Percentiles rank a stretch among this genome's conserved stretches.
Conservation (phyloP, 2,888 invertebrate genomes). For the Gastrophysa polygoni region DNA sequence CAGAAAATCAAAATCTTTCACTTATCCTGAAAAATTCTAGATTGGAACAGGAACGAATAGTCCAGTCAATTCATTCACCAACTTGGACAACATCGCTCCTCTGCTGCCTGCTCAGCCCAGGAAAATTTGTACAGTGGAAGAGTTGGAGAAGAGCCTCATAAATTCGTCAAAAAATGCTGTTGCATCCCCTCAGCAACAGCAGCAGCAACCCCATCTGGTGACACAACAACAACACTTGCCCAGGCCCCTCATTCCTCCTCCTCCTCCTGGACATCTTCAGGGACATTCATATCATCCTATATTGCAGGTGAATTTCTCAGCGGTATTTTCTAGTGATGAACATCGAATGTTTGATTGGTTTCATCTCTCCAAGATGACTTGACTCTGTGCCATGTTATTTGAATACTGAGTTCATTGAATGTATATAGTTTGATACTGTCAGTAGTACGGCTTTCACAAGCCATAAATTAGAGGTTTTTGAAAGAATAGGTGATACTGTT, state of each 20-base stretch:
- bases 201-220: constrained; percentile 46
- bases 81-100: constrained; percentile 12
- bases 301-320: constrained; percentile 32
- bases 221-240: constrained; percentile 26
- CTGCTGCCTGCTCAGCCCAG: constrained; percentile 49
- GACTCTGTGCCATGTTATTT: too few relatives aligned
- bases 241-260: too few relatives aligned
- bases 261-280: constrained; percentile 31
- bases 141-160: constrained; percentile 72
- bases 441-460: too few relatives aligned
- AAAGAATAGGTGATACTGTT: too few relatives aligned
- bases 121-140: constrained; percentile 76
- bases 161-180: constrained; percentile 52
- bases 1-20: neutral
- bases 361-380: too few relatives aligned
- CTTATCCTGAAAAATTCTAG: constrained; percentile 26
- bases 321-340: too few relatives aligned
- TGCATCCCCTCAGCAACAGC: constrained; percentile 39
- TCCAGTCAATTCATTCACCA: constrained; percentile 17
- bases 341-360: too few relatives aligned
- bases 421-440: too few relatives aligned
- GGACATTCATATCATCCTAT: constrained; percentile 38
- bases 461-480: too few relatives aligned
- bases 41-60: constrained; percentile 40
- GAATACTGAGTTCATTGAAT: too few relatives aligned